Evolutionary conservation across 2,888 invertebrate species (phyloP).

Genomic region (Rotaria magnacalcarata): DNA sequence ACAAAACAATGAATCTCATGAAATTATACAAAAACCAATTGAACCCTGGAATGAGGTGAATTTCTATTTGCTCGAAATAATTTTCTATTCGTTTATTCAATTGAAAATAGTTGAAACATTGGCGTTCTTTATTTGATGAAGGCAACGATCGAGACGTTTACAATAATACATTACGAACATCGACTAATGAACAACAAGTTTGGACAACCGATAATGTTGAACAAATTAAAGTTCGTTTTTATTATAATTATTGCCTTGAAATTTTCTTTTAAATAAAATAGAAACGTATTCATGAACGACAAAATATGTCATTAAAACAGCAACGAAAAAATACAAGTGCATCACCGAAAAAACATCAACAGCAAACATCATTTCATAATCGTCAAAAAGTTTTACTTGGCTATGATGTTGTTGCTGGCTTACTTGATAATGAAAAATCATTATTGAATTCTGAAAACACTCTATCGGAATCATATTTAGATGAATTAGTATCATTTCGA

Average conservation of each 20-base stretch:
- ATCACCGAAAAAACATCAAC: not conserved
- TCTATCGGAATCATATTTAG: not conserved
- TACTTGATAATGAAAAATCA: constrained; percentile 1
- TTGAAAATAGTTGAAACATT: not conserved
- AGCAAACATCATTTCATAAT: not conserved
- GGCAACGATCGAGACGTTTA: constrained; percentile 28
- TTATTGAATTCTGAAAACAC: not conserved
- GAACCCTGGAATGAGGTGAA: constrained; percentile 11
- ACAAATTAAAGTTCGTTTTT: not conserved
- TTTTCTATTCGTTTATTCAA: not conserved
- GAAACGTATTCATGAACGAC: constrained; percentile 20
- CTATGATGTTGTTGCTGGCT: constrained; percentile 16
- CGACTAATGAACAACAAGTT: not conserved
- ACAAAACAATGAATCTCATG: not conserved
- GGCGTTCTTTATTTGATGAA: constrained; percentile 9
- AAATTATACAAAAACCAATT: not conserved
- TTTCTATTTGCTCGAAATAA: no score
- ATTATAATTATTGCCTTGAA: not conserved
- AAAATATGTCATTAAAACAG: constrained; percentile 2
- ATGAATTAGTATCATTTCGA: constrained; percentile 18
- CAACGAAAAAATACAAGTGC: not conserved
- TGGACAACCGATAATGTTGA: constrained; percentile 9
- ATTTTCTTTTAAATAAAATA: not conserved
- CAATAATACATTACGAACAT: not conserved
- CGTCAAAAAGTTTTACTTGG: constrained; percentile 33